Evolutionary conservation across 2,113 vertebrate genomes (phyloP).

Genomic region (Romanogobio albipinnatus): DNA sequence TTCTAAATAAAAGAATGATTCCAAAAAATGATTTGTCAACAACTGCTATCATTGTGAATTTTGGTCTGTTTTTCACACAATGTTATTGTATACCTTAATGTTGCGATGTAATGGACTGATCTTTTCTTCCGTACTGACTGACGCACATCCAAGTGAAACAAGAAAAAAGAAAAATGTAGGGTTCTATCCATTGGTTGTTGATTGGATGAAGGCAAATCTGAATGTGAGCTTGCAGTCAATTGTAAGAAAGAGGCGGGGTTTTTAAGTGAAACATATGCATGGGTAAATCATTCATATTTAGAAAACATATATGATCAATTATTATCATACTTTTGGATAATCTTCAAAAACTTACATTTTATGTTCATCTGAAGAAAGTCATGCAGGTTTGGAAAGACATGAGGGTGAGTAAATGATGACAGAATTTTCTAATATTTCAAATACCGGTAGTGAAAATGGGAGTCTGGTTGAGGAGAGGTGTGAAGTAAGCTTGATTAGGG

Average conservation of each 20-base stretch:
- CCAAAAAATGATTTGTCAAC: background rate
- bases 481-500: slow-evolving; percentile 28
- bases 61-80: no score
- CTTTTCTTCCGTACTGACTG: background rate
- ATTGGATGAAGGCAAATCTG: background rate
- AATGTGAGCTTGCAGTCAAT: background rate
- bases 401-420: background rate
- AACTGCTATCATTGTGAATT: background rate
- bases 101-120: background rate
- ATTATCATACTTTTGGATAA: background rate
- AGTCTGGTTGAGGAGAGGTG: background rate
- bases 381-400: background rate
- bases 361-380: background rate
- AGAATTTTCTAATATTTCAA: slow-evolving; percentile 50
- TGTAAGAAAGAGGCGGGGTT: background rate
- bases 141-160: background rate
- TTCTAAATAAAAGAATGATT: background rate
- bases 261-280: background rate
- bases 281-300: background rate
- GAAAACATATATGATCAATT: background rate
- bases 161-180: background rate
- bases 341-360: background rate
- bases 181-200: background rate
- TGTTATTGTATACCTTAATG: background rate
- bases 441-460: background rate